phyloP scores from a whole-genome alignment of 2,113 vertebrate genomes.

The Panthera tigris region DNA sequence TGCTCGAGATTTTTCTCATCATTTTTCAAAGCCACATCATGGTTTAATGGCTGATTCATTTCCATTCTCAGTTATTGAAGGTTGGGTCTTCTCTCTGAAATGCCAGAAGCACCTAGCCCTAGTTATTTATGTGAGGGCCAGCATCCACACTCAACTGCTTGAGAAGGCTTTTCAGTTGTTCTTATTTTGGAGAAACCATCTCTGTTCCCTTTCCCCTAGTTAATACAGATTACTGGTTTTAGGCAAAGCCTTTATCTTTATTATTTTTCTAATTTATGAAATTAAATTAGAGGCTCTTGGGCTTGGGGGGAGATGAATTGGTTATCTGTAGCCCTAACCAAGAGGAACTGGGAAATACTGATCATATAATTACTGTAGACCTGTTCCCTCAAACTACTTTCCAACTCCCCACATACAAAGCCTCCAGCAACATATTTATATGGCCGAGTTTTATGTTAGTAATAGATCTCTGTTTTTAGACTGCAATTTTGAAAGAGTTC shows the following conservation, averaged over 20 bases:
- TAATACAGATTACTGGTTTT: not conserved
- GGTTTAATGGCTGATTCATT: not conserved
- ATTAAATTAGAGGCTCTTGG: not conserved
- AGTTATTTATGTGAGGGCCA: not conserved
- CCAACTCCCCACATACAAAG: not conserved
- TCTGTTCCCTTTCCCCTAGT: constrained; percentile 1
- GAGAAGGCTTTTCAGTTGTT: not conserved
- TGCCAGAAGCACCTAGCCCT: not conserved
- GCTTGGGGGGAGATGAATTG: not conserved
- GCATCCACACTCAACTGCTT: not conserved
- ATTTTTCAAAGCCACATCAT: not conserved
- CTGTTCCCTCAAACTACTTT: constrained; percentile 1
- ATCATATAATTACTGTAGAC: not conserved
- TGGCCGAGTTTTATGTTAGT: constrained; percentile 5
- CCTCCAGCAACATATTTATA: not conserved
- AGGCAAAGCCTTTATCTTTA: constrained; percentile 16
- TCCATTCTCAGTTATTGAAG: not conserved
- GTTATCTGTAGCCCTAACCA: not conserved
- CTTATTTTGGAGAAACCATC: not conserved
- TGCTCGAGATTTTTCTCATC: not conserved
- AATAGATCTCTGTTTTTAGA: constrained; percentile 44
- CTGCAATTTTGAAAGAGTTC: constrained; percentile 37
- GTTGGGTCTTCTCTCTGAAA: not conserved
- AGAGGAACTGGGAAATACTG: not conserved
- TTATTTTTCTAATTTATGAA: constrained; percentile 35